These are phyloP conservation scores for Clarias macrocephalus DNA, from an alignment of 2,113 vertebrate species.

Conservation along the genomic window DNA sequence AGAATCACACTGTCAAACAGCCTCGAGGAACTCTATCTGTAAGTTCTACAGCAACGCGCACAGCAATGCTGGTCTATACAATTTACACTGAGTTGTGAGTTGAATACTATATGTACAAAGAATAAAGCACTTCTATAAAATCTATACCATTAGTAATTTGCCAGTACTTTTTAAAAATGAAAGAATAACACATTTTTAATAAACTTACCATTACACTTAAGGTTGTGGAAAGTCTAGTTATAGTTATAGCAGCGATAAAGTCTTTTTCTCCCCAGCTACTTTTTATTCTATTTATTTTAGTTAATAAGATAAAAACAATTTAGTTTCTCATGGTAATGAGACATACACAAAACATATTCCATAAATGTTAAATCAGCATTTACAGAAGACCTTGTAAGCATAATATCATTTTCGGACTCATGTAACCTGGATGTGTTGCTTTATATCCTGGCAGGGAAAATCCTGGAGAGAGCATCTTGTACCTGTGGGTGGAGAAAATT, in stretches of 20 bases:
- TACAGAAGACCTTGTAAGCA: neutral
- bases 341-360: neutral
- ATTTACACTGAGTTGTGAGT: neutral
- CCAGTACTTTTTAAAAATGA: neutral
- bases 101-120: neutral
- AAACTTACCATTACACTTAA: neutral
- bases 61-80: neutral
- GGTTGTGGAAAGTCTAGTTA: neutral
- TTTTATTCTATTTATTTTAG: neutral
- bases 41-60: constrained; percentile 66
- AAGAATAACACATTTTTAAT: neutral
- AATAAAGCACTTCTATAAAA: neutral
- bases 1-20: constrained; percentile 80
- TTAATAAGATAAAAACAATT: neutral
- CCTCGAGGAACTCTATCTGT: constrained; percentile 94
- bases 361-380: neutral
- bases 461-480: constrained; percentile 90
- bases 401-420: neutral
- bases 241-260: neutral
- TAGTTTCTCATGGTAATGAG: neutral
- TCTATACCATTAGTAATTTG: neutral
- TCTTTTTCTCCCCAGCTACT: neutral
- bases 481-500: constrained; percentile 94
- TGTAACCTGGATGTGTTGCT: neutral
- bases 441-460: constrained; percentile 78